Conservation (phyloP, 2,888 invertebrate species). For the Sinohyriopsis cumingii region DNA sequence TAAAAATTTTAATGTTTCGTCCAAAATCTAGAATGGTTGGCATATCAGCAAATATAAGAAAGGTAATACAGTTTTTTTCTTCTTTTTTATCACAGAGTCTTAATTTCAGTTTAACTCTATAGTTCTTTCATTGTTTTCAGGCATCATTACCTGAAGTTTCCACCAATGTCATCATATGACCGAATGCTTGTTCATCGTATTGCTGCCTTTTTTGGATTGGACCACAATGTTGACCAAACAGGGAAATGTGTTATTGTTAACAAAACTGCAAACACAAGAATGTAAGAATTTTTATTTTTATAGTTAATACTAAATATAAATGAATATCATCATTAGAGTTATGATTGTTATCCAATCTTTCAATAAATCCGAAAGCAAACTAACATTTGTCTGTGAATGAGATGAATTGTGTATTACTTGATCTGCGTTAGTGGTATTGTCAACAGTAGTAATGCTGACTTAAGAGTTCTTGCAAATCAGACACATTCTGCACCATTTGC, state of each 20-base stretch:
- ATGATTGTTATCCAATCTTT: too few species aligned
- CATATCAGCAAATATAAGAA: too few species aligned
- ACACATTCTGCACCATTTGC: too few species aligned
- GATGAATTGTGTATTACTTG: too few species aligned
- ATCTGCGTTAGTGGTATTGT: too few species aligned
- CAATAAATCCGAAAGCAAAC: too few species aligned
- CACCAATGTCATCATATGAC: conserved; percentile 95
- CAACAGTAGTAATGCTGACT: too few species aligned
- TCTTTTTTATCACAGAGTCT: not conserved
- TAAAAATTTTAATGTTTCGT: too few species aligned
- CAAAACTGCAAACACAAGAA: conserved; percentile 81
- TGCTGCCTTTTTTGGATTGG: conserved; percentile 93
- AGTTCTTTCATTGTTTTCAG: conserved; percentile 42
- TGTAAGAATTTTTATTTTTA: conserved; percentile 65
- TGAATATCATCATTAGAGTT: not conserved
- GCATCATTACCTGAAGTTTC: conserved; percentile 84
- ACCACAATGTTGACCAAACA: conserved; percentile 91
- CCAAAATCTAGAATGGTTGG: too few species aligned
- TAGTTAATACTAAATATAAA: not conserved
- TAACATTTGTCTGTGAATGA: too few species aligned
- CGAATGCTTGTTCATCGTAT: conserved; percentile 96
- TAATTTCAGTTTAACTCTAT: conserved; percentile 5
- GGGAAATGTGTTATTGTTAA: conserved; percentile 83
- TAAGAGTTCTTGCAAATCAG: too few species aligned
- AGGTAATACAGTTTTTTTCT: too few species aligned